Conservation (phyloP, 2,113 vertebrate species). For the Glaucidium brasilianum region DNA sequence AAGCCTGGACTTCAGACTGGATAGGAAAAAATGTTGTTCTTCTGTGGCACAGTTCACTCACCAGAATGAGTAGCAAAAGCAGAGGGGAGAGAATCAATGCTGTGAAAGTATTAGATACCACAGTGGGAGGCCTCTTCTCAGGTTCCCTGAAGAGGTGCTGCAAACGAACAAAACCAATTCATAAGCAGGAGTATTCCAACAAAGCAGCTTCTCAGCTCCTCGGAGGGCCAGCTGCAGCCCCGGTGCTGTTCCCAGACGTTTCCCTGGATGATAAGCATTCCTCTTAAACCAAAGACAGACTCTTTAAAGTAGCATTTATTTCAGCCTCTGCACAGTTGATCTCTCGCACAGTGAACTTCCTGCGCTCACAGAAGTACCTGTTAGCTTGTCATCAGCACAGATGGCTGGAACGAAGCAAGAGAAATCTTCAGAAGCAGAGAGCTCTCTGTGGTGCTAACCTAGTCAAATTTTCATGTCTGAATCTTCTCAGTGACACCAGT, state of each 20-base stretch:
- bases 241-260: not conserved
- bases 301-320: not conserved
- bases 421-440: not conserved
- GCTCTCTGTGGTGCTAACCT: not conserved
- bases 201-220: not conserved
- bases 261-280: not conserved
- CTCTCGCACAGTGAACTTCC: not conserved
- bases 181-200: not conserved
- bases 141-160: slow-evolving; percentile 97
- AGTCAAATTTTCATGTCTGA: not conserved
- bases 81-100: slow-evolving; percentile 90
- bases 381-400: not conserved
- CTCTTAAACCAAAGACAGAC: not conserved
- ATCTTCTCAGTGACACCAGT: not conserved
- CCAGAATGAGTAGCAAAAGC: slow-evolving; percentile 92
- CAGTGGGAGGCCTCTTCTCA: slow-evolving; percentile 94
- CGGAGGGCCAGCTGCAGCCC: not conserved
- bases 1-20: not conserved
- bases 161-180: not conserved
- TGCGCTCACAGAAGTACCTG: not conserved
- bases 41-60: slow-evolving; percentile 66
- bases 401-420: not conserved
- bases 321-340: not conserved
- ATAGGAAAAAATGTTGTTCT: not conserved
- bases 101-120: slow-evolving; percentile 95